Conservation (phyloP, 2,888 invertebrate genomes). For the Mimumesa dahlbomi region DNA sequence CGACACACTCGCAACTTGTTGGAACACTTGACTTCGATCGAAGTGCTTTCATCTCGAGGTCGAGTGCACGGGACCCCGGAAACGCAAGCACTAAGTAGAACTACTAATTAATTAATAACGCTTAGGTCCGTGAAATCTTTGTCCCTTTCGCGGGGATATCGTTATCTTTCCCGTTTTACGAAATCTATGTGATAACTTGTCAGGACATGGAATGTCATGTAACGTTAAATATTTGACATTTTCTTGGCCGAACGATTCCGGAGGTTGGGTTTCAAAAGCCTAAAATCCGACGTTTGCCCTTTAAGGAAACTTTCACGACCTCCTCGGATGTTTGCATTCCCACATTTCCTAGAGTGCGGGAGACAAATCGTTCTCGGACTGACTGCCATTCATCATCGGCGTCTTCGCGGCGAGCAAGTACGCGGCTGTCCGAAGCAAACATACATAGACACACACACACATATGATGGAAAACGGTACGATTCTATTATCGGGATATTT, state of each 20-base stretch:
- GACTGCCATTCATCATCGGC: constrained; percentile 60
- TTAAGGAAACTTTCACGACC: constrained; percentile 43
- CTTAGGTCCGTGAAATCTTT: background rate
- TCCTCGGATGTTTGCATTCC: constrained; percentile 49
- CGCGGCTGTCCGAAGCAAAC: constrained; percentile 33
- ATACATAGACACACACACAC: too few species aligned
- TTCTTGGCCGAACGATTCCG: background rate
- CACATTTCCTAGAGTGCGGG: constrained; percentile 53
- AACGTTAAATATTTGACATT: constrained; percentile 1
- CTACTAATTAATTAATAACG: constrained; percentile 8
- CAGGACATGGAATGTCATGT: too few species aligned
- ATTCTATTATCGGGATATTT: constrained; percentile 15
- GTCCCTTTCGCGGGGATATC: too few species aligned
- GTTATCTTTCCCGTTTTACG: too few species aligned
- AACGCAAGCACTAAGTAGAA: background rate
- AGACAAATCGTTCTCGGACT: constrained; percentile 63
- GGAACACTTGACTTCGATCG: constrained; percentile 35
- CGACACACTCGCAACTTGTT: constrained; percentile 29
- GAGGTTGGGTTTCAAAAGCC: background rate
- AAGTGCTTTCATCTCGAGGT: constrained; percentile 15
- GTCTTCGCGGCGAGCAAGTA: constrained; percentile 37
- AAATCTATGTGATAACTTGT: too few species aligned
- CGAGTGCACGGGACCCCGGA: background rate
- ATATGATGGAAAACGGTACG: constrained; percentile 22
- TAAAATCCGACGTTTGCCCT: constrained; percentile 36